Conservation (phyloP, 64 coral and sea anemone species). For the Astreopora myriophthalma region DNA sequence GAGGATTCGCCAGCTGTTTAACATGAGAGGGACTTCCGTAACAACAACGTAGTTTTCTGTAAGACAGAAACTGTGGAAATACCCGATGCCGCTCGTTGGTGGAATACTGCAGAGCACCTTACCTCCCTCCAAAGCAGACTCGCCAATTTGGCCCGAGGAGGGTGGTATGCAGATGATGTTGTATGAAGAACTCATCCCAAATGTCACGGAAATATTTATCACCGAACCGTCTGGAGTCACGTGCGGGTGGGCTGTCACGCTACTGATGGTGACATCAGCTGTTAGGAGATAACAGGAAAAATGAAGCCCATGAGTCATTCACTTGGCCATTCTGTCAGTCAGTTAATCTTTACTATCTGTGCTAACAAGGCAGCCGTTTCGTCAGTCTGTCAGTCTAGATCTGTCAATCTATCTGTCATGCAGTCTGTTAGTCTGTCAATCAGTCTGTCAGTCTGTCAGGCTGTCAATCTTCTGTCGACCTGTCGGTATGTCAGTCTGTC, state of each 20-base stretch:
- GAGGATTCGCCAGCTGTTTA: slow-evolving; percentile 42
- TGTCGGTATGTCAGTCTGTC: too few relatives aligned
- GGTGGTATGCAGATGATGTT: slow-evolving; percentile 70
- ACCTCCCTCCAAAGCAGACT: slow-evolving; percentile 68
- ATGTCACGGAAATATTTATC: slow-evolving; percentile 55
- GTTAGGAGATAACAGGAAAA: neutral
- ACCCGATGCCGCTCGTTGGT: slow-evolving; percentile 52
- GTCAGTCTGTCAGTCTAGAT: neutral
- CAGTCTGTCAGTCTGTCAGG: neutral
- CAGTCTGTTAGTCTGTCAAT: neutral
- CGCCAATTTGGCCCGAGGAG: slow-evolving; percentile 11
- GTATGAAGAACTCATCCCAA: slow-evolving; percentile 44
- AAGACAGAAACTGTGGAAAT: slow-evolving; percentile 89
- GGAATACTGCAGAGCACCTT: slow-evolving; percentile 71
- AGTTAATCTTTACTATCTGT: too few relatives aligned
- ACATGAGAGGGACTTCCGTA: slow-evolving; percentile 66
- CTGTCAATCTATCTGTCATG: neutral
- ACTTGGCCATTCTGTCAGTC: too few relatives aligned
- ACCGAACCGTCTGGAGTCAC: slow-evolving; percentile 62
- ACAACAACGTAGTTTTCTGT: slow-evolving; percentile 91
- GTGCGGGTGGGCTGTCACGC: slow-evolving; percentile 77
- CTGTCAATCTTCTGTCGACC: too few relatives aligned
- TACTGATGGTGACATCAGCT: slow-evolving; percentile 23
- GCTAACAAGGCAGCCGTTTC: too few relatives aligned
- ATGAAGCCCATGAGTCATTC: neutral